These are phyloP conservation scores for Telmatherina bonti DNA, from an alignment of 2,797 vertebrate genomes.

Conservation along the genomic window DNA sequence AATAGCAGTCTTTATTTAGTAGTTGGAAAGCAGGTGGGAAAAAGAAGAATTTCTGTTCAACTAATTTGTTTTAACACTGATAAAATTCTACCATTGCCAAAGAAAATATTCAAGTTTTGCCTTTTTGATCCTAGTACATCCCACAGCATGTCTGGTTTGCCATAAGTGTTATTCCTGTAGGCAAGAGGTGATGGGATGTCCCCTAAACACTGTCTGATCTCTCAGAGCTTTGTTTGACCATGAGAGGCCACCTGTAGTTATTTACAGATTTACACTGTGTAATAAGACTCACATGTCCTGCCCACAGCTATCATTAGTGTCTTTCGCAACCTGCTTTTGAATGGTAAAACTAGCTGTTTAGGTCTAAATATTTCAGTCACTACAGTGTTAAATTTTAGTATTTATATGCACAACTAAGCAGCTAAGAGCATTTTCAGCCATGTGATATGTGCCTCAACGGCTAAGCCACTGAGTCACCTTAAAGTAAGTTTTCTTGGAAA, in stretches of 20 bases:
- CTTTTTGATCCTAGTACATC: background rate
- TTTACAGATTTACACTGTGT: slow-evolving; percentile 63
- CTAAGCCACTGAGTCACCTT: background rate
- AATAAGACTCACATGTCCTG: slow-evolving; percentile 43
- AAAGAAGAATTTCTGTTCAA: background rate
- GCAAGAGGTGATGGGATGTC: slow-evolving; percentile 17
- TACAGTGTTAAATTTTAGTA: background rate
- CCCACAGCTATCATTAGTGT: slow-evolving; percentile 5
- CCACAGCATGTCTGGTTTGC: background rate
- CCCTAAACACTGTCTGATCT: slow-evolving; percentile 70
- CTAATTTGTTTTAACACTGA: background rate
- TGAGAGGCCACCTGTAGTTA: slow-evolving; percentile 45
- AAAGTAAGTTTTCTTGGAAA: background rate
- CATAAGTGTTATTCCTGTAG: background rate
- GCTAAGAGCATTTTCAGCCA: slow-evolving; percentile 12
- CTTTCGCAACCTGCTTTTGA: slow-evolving; percentile 19
- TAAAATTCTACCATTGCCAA: background rate
- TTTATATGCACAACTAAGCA: slow-evolving; percentile 3
- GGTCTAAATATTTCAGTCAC: background rate
- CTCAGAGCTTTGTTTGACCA: slow-evolving; percentile 44
- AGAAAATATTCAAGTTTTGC: background rate
- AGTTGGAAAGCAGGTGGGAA: no score
- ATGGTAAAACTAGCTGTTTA: background rate
- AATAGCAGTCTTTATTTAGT: no score
- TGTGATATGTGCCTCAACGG: background rate